Conservation (phyloP, 2,888 invertebrate species). For the Synergus japonicus region DNA sequence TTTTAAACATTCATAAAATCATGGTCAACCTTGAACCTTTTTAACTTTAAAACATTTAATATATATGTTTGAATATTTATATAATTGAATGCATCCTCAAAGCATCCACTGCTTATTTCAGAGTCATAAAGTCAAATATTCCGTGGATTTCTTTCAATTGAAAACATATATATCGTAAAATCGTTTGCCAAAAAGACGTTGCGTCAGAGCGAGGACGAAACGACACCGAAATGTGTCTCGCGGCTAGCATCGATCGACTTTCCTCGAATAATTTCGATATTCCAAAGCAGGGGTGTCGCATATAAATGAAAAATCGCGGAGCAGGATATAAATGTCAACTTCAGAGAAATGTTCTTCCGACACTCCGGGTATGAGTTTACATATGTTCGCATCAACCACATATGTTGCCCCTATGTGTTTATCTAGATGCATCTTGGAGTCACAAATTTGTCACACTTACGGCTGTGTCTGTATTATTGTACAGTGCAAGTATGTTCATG, state of each 20-base stretch:
- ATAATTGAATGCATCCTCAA: neutral
- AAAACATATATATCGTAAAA: neutral
- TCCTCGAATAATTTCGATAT: slow-evolving; percentile 35
- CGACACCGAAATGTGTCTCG: slow-evolving; percentile 15
- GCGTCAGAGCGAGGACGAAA: slow-evolving; percentile 3
- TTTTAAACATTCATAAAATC: no score
- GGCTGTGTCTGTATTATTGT: neutral
- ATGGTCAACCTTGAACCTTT: no score
- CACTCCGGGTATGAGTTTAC: slow-evolving; percentile 8
- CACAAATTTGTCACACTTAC: slow-evolving; percentile 32
- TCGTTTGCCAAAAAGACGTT: slow-evolving; percentile 25
- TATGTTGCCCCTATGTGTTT: slow-evolving; percentile 10
- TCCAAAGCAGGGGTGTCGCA: neutral
- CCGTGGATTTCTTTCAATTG: neutral
- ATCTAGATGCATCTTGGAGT: slow-evolving; percentile 12
- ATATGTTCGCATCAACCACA: slow-evolving; percentile 6
- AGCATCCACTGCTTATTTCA: neutral
- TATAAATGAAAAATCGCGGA: slow-evolving; percentile 36
- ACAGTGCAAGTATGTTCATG: neutral
- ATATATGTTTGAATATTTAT: no score
- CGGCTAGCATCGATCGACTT: slow-evolving; percentile 15
- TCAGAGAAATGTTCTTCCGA: slow-evolving; percentile 25
- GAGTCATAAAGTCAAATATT: neutral
- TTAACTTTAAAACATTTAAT: no score
- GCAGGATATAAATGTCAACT: slow-evolving; percentile 20